Evolutionary conservation across 2,888 invertebrate genomes (phyloP).

Genomic region (Eristalis pertinax): DNA sequence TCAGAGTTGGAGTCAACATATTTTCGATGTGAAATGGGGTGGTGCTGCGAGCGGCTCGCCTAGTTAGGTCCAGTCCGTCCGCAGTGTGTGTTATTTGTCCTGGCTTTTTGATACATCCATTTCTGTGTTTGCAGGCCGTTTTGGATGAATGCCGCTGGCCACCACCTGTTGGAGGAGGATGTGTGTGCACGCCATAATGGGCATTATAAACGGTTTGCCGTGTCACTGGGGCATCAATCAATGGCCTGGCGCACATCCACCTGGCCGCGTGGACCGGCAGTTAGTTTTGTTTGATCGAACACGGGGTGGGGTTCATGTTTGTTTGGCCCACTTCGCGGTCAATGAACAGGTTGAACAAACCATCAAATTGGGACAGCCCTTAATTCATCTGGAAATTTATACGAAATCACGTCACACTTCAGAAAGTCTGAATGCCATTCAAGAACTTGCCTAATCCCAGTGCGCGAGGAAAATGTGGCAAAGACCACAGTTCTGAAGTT

Average conservation of each 20-base stretch:
- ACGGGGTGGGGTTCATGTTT: too few species aligned
- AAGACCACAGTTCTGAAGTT: background rate
- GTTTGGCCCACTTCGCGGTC: too few species aligned
- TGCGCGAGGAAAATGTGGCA: background rate
- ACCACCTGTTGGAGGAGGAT: slow-evolving; percentile 54
- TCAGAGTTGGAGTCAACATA: slow-evolving; percentile 35
- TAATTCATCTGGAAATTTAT: background rate
- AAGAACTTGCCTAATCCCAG: background rate
- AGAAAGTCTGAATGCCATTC: background rate
- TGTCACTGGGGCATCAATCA: slow-evolving; percentile 58
- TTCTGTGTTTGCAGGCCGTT: slow-evolving; percentile 44
- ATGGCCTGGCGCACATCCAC: too few species aligned
- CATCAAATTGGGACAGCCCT: background rate
- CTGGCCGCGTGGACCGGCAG: too few species aligned
- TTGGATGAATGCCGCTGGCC: slow-evolving; percentile 9
- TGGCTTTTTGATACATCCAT: slow-evolving; percentile 29
- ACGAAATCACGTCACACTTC: background rate
- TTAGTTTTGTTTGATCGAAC: background rate
- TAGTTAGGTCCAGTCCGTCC: background rate
- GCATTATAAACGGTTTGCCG: slow-evolving; percentile 53
- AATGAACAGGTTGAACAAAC: background rate
- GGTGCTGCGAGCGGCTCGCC: too few species aligned
- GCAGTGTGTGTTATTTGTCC: background rate
- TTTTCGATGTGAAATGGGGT: too few species aligned
- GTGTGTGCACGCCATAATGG: slow-evolving; percentile 43